Conservation (phyloP, 2,797 vertebrate genomes). For the Chloroceryle inda region DNA sequence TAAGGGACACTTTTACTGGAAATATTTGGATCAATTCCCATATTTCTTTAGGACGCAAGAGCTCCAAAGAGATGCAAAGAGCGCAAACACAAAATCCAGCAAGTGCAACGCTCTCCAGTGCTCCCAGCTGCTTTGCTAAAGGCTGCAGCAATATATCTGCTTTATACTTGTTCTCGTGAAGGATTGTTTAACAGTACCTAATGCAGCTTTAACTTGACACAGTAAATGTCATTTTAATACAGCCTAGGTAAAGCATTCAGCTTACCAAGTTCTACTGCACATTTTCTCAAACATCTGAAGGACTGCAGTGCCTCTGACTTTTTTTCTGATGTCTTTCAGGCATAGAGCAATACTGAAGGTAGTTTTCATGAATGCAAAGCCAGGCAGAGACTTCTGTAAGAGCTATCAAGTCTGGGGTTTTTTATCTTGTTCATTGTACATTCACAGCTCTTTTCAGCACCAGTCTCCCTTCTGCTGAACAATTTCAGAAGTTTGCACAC, state of each 20-base stretch:
- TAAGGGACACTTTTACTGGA: not conserved
- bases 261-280: not conserved
- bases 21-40: not conserved
- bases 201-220: not conserved
- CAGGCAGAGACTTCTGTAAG: not conserved
- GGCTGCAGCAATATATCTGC: conserved; percentile 25
- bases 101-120: conserved; percentile 23
- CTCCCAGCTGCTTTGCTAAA: conserved; percentile 48
- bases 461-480: not conserved
- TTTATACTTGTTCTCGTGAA: conserved; percentile 43
- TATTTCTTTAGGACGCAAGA: conserved; percentile 15
- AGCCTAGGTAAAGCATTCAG: conserved; percentile 7
- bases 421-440: not conserved
- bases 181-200: conserved; percentile 63
- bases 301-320: not conserved
- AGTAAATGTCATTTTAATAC: not conserved
- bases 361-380: not conserved
- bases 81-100: not conserved
- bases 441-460: not conserved
- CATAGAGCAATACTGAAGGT: not conserved
- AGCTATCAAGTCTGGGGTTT: not conserved
- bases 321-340: conserved; percentile 6
- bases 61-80: not conserved
- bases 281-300: conserved; percentile 50
- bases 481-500: conserved; percentile 13